Evolutionary conservation across 2,888 invertebrate species (phyloP), one percentile per base, ranked within the genome.

Genomic region (Pollenia griseotomentosa): DNA sequence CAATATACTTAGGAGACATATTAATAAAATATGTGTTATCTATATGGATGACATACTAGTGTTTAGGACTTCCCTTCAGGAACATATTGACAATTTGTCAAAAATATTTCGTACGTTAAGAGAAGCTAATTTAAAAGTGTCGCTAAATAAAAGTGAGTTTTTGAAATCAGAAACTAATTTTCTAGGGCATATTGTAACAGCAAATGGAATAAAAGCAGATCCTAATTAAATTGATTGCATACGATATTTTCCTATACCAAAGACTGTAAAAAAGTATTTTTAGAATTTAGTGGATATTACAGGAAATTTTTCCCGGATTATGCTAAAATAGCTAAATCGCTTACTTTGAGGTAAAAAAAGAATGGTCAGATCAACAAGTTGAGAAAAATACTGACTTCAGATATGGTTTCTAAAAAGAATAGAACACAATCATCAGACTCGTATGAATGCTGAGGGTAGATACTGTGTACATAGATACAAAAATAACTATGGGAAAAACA

Each of bases 291-390:
- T 14, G 9, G 51, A 65, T 2, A 42, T 42, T 63, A 63, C 7
- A 42, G 23, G 44, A 14, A 3, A 44, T 16, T 73, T n/a, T n/a
- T n/a, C n/a, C n/a, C n/a, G n/a, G n/a, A n/a, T n/a, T n/a, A n/a
- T n/a, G n/a, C n/a, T n/a, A n/a, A n/a, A n/a, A n/a, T n/a, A n/a
- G n/a, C n/a, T n/a, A n/a, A n/a, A n/a, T n/a, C n/a, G n/a, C n/a
- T n/a, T n/a, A n/a, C n/a, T n/a, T n/a, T n/a, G n/a, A n/a, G n/a
- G n/a, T n/a, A n/a, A n/a, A n/a, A n/a, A n/a, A n/a, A n/a, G n/a
- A n/a, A n/a, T n/a, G n/a, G n/a, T n/a, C n/a, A n/a, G n/a, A n/a
- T 73, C 16, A 14, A 59, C 11, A 74, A 74, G 12, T 16, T 65
- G 40, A 63, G 42, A 40, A 75, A 48, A 9, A 63, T 75, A 51